Base-by-base conservation (phyloP, 1,140 invertebrate genomes). In the Acromyrmex charruanus region DNA sequence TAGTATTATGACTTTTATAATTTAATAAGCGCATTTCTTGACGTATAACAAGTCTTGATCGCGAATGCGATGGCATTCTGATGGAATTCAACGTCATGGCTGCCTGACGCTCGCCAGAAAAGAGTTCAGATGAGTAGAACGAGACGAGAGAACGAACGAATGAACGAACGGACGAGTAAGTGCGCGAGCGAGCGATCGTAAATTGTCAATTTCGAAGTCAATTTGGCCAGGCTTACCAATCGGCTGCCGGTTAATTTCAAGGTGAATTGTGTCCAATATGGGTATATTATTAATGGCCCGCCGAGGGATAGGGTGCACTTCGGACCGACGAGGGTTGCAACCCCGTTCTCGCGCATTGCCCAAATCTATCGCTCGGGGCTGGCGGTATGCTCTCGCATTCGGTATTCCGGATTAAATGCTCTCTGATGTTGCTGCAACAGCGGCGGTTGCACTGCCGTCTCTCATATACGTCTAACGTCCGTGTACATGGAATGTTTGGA, bases 211-310 rank as follows among this genome's bases (percentile, higher is more conserved):
- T 95, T 95, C 94, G 93, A 95, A 95, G 95, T 95, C 95, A 95
- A 95, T 95, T 95, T 95, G 95, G 92, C 93, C 90, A 89, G 94
- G 94, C 94, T 95, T 95, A 95, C 93, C 94, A 95, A 95, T 95
- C 95, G 95, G 90, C 94, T 94, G 93, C 94, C 93, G 94, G 95
- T 95, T 95, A 95, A 95, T 95, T 95, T 95, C 95, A 95, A 95
- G 95, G 95, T 95, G 95, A 95, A 95, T 95, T 95, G 95, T 95
- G 95, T 95, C 95, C 95, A 95, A 95, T 95, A 95, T 95, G 95
- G 95, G 95, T 95, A 94, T 95, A 95, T 95, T 95, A 95, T 95
- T 95, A 95, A 95, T 95, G 94, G 94, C 91, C 92, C 92, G 91
- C 65, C 90, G 92, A 93, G 93, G 93, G 94, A 94, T 93, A 94